Evolutionary conservation across 2,797 vertebrate species (phyloP).

Genomic region (Chiloscyllium punctatum): DNA sequence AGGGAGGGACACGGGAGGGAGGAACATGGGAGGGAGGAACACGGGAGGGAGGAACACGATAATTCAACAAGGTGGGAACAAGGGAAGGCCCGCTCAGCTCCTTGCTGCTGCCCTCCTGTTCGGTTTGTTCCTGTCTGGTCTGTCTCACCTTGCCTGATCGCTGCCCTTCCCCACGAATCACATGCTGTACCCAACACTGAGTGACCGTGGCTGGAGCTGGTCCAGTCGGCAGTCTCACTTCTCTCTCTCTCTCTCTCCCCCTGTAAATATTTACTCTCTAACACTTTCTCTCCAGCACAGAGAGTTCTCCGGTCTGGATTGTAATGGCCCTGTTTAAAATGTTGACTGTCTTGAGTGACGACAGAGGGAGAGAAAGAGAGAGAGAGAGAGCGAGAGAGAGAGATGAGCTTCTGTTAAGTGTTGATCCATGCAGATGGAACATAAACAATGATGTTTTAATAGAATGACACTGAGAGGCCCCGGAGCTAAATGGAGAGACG

Average conservation of each 20-base stretch:
- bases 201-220: not conserved
- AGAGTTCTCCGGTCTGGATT: not conserved
- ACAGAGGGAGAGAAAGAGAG: not conserved
- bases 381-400: not conserved
- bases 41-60: not conserved
- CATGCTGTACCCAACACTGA: not conserved
- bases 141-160: not conserved
- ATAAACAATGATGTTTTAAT: conserved; percentile 30
- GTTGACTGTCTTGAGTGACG: no score
- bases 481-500: not conserved
- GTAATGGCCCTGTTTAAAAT: not conserved
- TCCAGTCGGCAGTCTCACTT: no score
- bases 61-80: not conserved
- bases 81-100: not conserved
- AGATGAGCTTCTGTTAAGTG: not conserved
- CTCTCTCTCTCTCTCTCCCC: not conserved
- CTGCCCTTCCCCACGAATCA: not conserved
- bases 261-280: not conserved
- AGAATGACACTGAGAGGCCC: not conserved
- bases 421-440: conserved; percentile 5
- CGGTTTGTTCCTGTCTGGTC: not conserved
- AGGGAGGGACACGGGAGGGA: no score
- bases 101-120: not conserved
- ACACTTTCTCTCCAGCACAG: not conserved
- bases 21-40: no score